phyloP scores from a whole-genome alignment of 2,888 invertebrate species.

The Stramonita haemastoma region DNA sequence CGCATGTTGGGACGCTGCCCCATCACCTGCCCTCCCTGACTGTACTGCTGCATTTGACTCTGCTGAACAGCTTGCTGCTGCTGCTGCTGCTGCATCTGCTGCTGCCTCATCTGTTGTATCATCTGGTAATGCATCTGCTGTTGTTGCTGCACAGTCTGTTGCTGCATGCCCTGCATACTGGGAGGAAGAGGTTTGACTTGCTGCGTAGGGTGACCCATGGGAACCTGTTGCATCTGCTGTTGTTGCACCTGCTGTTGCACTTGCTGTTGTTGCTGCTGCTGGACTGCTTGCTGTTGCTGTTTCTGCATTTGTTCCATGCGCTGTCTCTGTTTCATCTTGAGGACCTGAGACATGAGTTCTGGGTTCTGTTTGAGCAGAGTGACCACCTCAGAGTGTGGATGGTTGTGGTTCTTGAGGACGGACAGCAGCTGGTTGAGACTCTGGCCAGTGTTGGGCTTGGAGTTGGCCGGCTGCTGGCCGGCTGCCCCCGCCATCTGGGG shows the following conservation, averaged over 20 bases:
- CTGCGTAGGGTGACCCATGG: constrained; percentile 42
- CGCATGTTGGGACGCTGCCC: constrained; percentile 59
- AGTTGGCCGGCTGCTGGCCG: constrained; percentile 62
- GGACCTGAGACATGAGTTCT: constrained; percentile 95
- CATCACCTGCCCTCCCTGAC: constrained; percentile 61
- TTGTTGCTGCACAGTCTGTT: constrained; percentile 55
- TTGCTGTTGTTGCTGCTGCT: constrained; percentile 65
- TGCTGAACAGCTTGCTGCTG: constrained; percentile 54
- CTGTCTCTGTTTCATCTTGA: constrained; percentile 83
- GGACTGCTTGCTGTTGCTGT: constrained; percentile 29
- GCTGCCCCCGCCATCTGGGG: constrained; percentile 58
- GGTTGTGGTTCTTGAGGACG: constrained; percentile 91
- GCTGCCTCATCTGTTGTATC: constrained; percentile 64
- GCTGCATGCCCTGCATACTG: constrained; percentile 62
- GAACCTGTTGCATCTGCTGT: constrained; percentile 54
- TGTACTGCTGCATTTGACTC: constrained; percentile 74
- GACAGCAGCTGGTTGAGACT: constrained; percentile 85
- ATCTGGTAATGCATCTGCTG: constrained; percentile 58
- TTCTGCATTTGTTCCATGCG: not conserved
- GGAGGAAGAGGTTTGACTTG: constrained; percentile 54
- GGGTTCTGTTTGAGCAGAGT: constrained; percentile 95
- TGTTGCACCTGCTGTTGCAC: constrained; percentile 53
- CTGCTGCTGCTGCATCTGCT: constrained; percentile 56
- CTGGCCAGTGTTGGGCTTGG: constrained; percentile 47
- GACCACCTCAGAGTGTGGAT: constrained; percentile 93